Base-by-base conservation (phyloP, 2,113 vertebrate species). In the Cololabis saira region DNA sequence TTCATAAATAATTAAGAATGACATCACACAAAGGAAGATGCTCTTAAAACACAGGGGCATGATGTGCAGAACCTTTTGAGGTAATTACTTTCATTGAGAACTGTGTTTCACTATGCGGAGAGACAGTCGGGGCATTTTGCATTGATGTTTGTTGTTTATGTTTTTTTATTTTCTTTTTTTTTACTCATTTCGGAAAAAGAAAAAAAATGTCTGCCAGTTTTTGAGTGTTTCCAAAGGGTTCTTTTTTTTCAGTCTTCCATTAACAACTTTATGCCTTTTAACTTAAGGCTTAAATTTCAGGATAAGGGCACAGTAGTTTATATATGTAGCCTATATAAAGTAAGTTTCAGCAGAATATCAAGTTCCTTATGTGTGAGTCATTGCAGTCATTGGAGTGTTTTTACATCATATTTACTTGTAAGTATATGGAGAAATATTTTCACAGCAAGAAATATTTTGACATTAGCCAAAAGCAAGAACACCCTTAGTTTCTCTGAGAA, bases 1-100 rank as follows among this genome's bases (percentile, higher is more conserved):
- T 88, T 93, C 82, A 93, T 95, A 87, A 94, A 95, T 95, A 93
- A 95, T 95, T 93, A 78, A 95, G 49, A 78, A 79, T 64, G 81
- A 72, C 57, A 81, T 69, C 76, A 81, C 75, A 89, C 78, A 82
- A 77, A 86, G 66, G 65, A 79, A 85, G 81, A 90, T 88, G 76
- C 12, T 56, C 68, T 71, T 74, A 68, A 85, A 87, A 71, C 73
- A 51, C 30, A 42, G 12, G 22, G 72, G 61, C n/a, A 48, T 24
- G 78, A 82, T 62, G 62, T 73, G 69, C 51, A 84, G 42, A 56
- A 74, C 59, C 42, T 51, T n/a, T 67, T 50, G 24, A 12, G 52
- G 67, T 83, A 74, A 82, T 88, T 78, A 74, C 78, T 90, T 86
- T 81, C 24, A 77, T 69, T 72, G 56, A 3, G 7, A 65, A 42